Conservation (phyloP, 1,140 invertebrate species). For the Apis mellifera region DNA sequence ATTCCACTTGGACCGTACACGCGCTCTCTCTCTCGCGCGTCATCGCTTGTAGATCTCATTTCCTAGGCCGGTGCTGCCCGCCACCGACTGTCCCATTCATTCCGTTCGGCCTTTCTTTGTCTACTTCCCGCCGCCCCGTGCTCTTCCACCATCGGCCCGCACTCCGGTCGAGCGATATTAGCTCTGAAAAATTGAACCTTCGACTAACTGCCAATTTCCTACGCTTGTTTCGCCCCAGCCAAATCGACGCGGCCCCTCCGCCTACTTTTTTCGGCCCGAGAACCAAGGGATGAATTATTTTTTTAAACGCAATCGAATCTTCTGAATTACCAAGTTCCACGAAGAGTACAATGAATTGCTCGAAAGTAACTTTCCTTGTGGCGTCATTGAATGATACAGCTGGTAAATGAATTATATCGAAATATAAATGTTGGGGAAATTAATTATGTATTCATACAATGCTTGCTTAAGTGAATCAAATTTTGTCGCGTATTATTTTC, state of each 20-base stretch:
- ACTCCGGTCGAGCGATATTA: conserved; percentile 53
- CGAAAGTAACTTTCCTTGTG: too few species aligned
- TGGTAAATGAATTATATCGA: too few species aligned
- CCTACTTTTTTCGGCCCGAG: neutral
- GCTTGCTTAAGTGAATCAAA: too few species aligned
- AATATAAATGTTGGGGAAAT: too few species aligned
- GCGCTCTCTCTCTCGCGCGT: conserved; percentile 18
- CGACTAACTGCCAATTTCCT: conserved; percentile 68
- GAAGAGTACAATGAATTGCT: too few species aligned
- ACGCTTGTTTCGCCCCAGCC: conserved; percentile 57
- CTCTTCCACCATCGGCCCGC: conserved; percentile 3
- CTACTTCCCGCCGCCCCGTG: neutral
- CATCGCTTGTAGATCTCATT: conserved; percentile 68
- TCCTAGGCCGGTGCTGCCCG: conserved; percentile 47
- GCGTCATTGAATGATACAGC: too few species aligned
- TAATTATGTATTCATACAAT: too few species aligned
- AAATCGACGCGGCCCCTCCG: conserved; percentile 28
- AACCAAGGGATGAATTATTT: neutral
- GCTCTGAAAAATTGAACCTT: conserved; percentile 69
- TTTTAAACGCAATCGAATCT: too few species aligned
- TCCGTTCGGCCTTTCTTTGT: conserved; percentile 19
- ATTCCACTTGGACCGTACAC: conserved; percentile 66
- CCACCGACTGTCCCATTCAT: conserved; percentile 37
- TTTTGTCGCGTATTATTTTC: too few species aligned
- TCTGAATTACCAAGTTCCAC: too few species aligned